phyloP scores from a whole-genome alignment of 2,797 vertebrate species.

The Rhynchotus rufescens region DNA sequence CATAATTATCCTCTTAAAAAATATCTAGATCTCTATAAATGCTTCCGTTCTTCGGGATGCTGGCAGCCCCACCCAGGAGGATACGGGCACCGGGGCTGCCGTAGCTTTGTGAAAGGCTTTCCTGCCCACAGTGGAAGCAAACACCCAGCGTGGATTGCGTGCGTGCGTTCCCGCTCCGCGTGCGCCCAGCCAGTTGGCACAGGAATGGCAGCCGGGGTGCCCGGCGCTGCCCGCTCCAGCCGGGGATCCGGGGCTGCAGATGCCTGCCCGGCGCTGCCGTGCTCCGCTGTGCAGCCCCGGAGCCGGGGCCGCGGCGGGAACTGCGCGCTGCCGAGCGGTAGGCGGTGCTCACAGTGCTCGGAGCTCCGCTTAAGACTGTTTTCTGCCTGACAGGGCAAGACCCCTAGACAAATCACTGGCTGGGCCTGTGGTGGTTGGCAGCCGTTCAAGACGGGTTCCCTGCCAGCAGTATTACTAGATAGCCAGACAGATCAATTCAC shows the following conservation, averaged over 20 bases:
- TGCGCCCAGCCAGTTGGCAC: slow-evolving; percentile 38
- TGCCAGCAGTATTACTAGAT: slow-evolving; percentile 85
- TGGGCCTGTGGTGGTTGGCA: slow-evolving; percentile 84
- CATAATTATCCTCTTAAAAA: slow-evolving; percentile 64
- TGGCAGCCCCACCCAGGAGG: slow-evolving; percentile 26
- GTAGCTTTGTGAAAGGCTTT: slow-evolving; percentile 5
- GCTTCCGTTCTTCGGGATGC: slow-evolving; percentile 49
- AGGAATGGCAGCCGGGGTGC: slow-evolving; percentile 70
- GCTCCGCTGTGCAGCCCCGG: too few species aligned
- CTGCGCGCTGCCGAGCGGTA: slow-evolving; percentile 40
- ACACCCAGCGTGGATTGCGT: background rate
- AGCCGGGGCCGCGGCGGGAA: slow-evolving; percentile 47
- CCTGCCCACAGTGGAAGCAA: slow-evolving; percentile 26
- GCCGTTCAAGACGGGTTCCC: slow-evolving; percentile 81
- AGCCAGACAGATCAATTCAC: slow-evolving; percentile 90
- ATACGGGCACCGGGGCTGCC: slow-evolving; percentile 32
- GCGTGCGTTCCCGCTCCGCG: slow-evolving; percentile 4
- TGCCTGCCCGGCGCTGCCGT: background rate
- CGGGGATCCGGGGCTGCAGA: slow-evolving; percentile 69
- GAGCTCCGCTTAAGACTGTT: slow-evolving; percentile 82
- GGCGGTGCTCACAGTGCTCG: slow-evolving; percentile 69
- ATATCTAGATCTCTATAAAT: slow-evolving; percentile 29
- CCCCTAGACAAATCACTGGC: slow-evolving; percentile 85
- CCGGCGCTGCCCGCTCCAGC: slow-evolving; percentile 52
- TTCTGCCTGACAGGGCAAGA: slow-evolving; percentile 86